Percentiles rank a stretch among this genome's conserved stretches.
phyloP scores from a whole-genome alignment of 1,140 invertebrate species.

The Bicyclus anynana region DNA sequence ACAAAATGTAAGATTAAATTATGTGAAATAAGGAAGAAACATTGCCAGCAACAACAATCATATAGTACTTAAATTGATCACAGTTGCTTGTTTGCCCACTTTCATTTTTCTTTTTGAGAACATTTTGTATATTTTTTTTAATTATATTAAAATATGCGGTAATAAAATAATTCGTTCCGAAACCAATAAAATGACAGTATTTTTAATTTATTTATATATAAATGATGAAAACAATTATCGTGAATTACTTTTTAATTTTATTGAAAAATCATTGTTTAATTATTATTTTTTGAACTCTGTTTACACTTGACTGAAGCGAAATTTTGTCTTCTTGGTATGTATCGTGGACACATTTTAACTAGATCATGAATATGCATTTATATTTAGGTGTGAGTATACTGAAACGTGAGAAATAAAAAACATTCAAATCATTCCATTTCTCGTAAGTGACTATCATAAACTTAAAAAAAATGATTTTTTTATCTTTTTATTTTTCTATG shows the following conservation, averaged over 20 bases:
- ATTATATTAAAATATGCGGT: conserved; percentile 29
- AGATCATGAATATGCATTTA: conserved; percentile 63
- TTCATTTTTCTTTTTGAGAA: conserved; percentile 75
- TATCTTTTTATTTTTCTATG: conserved; percentile 58
- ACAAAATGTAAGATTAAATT: conserved; percentile 75
- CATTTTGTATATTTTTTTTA: conserved; percentile 30
- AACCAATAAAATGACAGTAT: conserved; percentile 68
- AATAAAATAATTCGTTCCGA: conserved; percentile 42
- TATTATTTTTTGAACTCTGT: conserved; percentile 64
- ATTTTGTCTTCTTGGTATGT: conserved; percentile 61
- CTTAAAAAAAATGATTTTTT: conserved; percentile 44
- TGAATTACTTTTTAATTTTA: conserved; percentile 55
- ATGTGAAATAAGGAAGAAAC: conserved; percentile 61
- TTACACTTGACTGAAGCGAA: conserved; percentile 68
- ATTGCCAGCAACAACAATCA: conserved; percentile 42
- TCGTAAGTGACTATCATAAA: conserved; percentile 53
- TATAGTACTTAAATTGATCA: conserved; percentile 72
- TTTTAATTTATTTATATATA: conserved; percentile 72
- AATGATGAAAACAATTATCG: conserved; percentile 41
- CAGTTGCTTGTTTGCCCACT: conserved; percentile 39
- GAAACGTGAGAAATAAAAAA: conserved; percentile 53
- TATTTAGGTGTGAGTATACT: conserved; percentile 67
- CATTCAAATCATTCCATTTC: conserved; percentile 73
- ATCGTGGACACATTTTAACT: conserved; percentile 54
- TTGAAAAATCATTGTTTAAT: conserved; percentile 56